Evolutionary conservation across 1,140 invertebrate species (phyloP).

Genomic region (Uloborus diversus): DNA sequence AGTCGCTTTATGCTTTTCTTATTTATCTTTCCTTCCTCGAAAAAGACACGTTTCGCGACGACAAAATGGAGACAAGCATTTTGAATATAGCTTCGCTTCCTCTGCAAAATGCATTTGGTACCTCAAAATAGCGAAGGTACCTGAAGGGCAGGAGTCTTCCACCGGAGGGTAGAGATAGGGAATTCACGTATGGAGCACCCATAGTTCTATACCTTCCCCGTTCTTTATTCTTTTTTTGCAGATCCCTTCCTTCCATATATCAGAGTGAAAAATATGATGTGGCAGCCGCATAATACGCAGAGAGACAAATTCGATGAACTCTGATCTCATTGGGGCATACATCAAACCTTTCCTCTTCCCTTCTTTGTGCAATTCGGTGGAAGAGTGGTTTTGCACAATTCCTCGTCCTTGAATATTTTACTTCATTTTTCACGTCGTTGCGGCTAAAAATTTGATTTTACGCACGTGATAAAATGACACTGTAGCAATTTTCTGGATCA

Average conservation of each 20-base stretch:
- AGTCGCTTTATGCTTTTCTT: background rate
- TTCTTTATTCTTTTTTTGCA: background rate
- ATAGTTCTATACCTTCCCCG: background rate
- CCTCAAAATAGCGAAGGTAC: no score
- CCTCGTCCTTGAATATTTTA: no score
- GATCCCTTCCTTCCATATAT: background rate
- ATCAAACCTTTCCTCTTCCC: background rate
- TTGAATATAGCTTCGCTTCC: constrained; percentile 2
- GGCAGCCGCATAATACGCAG: constrained; percentile 28
- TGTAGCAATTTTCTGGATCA: no score
- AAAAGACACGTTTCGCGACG: constrained; percentile 1
- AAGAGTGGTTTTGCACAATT: no score
- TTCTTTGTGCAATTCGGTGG: no score
- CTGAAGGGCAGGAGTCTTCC: background rate
- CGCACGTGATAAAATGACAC: no score
- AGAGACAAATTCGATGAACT: constrained; percentile 39
- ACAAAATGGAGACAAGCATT: constrained; percentile 48
- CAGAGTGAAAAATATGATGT: background rate
- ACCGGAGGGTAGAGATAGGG: background rate
- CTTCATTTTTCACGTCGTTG: no score
- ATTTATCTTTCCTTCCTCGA: background rate
- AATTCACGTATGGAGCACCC: background rate
- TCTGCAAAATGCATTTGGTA: constrained; percentile 12
- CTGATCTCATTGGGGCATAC: constrained; percentile 24
- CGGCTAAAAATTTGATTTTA: no score